Conservation (phyloP, 2,888 invertebrate species). For the Latheticus oryzae region DNA sequence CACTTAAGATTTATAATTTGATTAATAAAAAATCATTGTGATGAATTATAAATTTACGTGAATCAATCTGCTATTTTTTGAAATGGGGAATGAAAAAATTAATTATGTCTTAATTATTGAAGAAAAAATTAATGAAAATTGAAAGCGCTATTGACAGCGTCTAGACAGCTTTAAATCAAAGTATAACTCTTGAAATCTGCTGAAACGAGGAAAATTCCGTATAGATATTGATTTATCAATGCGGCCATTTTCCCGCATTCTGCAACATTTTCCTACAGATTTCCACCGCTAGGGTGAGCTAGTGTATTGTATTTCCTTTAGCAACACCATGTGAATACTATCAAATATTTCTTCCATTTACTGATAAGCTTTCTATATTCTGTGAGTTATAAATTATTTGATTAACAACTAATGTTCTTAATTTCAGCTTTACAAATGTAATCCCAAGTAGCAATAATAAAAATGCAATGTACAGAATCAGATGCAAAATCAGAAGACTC, state of each 20-base stretch:
- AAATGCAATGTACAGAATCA: constrained; percentile 33
- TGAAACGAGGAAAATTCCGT: constrained; percentile 32
- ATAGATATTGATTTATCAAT: constrained; percentile 47
- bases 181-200: no score
- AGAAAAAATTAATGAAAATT: no score
- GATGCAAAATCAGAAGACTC: constrained; percentile 14
- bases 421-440: constrained; percentile 14
- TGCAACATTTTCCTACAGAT: constrained; percentile 41
- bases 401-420: no score
- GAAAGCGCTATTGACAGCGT: no score
- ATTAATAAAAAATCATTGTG: no score
- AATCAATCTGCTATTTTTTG: no score
- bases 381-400: no score
- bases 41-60: no score
- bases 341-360: not conserved
- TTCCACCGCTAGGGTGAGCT: constrained; percentile 47
- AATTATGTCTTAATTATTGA: no score
- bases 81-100: no score
- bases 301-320: constrained; percentile 31
- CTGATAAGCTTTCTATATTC: not conserved
- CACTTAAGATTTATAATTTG: no score
- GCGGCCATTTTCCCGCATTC: constrained; percentile 47
- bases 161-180: no score
- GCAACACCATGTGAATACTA: constrained; percentile 18
- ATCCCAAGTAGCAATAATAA: constrained; percentile 1